Conservation (phyloP, 2,113 vertebrate species). For the Ondatra zibethicus region DNA sequence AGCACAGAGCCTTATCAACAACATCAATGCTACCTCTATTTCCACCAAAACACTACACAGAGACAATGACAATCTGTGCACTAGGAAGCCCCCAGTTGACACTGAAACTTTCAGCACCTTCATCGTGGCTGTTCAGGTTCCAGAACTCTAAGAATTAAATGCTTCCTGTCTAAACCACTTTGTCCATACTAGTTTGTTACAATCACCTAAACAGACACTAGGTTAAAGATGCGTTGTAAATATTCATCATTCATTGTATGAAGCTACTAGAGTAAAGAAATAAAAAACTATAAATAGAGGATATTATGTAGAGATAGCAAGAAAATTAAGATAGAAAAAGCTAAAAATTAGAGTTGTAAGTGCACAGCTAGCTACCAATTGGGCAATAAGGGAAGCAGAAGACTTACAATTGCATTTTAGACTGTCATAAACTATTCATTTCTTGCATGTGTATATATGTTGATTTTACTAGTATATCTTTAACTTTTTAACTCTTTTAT, state of each 20-base stretch:
- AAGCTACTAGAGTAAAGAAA: background rate
- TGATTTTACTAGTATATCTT: constrained; percentile 24
- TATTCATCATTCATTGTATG: background rate
- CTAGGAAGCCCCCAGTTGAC: background rate
- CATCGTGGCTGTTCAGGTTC: background rate
- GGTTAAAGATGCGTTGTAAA: background rate
- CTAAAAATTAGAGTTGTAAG: background rate
- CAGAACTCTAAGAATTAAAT: background rate
- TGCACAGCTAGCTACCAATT: background rate
- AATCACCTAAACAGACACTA: background rate
- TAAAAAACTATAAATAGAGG: background rate
- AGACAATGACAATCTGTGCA: background rate
- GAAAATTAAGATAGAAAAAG: background rate
- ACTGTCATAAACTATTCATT: background rate
- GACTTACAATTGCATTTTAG: constrained; percentile 13
- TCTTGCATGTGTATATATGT: background rate
- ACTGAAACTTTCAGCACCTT: background rate
- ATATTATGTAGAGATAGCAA: background rate
- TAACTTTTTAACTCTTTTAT: constrained; percentile 2
- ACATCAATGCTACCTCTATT: background rate
- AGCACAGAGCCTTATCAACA: background rate
- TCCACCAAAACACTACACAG: background rate
- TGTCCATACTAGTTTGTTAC: background rate
- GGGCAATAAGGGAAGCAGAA: background rate
- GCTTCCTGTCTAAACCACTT: background rate